These are phyloP conservation scores for Scaptomyza reducta DNA, from an alignment of 2,888 invertebrate genomes.

Conservation along the genomic window DNA sequence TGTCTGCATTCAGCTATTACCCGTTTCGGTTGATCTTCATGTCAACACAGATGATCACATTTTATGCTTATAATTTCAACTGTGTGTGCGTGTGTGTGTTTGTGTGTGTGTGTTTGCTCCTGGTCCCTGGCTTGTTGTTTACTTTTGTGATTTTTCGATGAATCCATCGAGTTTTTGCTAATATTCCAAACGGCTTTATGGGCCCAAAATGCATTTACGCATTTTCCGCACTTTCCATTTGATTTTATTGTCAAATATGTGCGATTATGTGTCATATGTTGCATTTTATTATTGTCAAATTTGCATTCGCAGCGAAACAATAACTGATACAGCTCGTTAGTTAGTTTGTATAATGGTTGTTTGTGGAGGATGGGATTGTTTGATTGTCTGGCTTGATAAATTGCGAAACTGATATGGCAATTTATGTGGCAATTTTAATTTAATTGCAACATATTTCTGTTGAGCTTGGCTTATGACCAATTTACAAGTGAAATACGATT, in stretches of 20 bases:
- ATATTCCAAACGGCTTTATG: conserved; percentile 37
- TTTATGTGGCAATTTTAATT: conserved; percentile 61
- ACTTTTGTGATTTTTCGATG: conserved; percentile 60
- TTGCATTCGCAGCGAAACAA: conserved; percentile 57
- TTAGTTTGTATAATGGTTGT: conserved; percentile 58
- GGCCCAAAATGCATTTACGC: conserved; percentile 20
- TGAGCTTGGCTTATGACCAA: conserved; percentile 16
- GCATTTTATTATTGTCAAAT: conserved; percentile 78
- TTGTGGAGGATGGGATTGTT: conserved; percentile 11
- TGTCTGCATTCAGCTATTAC: conserved; percentile 17
- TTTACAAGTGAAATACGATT: conserved; percentile 20
- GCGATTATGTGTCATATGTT: conserved; percentile 78
- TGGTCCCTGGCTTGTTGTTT: conserved; percentile 52
- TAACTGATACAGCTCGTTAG: conserved; percentile 61
- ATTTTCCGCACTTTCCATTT: conserved; percentile 49
- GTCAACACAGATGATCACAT: conserved; percentile 85
- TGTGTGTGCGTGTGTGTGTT: conserved; percentile 19
- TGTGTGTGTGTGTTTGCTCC: conserved; percentile 6
- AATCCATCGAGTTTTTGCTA: conserved; percentile 57
- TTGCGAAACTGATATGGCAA: conserved; percentile 56
- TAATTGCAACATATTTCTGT: conserved; percentile 52
- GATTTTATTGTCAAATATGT: conserved; percentile 76
- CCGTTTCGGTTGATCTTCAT: conserved; percentile 83
- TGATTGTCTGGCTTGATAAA: conserved; percentile 54
- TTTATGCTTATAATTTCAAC: conserved; percentile 67